These are phyloP conservation scores for Limnephilus lunatus DNA, from an alignment of 2,888 invertebrate genomes.

Conservation along the genomic window DNA sequence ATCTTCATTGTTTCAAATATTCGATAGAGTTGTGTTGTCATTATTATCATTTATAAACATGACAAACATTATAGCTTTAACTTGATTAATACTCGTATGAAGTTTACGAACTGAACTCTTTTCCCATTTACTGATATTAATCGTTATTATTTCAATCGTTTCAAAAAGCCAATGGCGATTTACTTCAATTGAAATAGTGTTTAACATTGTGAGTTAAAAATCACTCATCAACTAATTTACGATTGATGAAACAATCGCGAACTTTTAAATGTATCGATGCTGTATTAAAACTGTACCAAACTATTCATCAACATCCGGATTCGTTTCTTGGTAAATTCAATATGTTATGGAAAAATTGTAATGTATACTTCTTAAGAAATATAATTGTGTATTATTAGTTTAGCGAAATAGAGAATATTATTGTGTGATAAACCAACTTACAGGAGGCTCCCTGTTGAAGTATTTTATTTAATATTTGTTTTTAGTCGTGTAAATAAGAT, in stretches of 20 bases:
- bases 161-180: background rate
- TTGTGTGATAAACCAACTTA: constrained; percentile 45
- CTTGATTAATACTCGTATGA: constrained; percentile 25
- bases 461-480: constrained; percentile 46
- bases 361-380: background rate
- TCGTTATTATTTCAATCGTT: background rate
- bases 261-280: background rate
- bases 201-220: background rate
- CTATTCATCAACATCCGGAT: background rate
- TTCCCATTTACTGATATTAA: background rate
- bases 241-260: background rate
- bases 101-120: constrained; percentile 11
- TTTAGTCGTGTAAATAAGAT: constrained; percentile 39
- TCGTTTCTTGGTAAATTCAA: background rate
- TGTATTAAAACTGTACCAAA: background rate
- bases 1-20: constrained; percentile 45
- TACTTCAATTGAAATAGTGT: background rate
- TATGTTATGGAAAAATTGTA: constrained; percentile 8
- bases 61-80: constrained; percentile 27
- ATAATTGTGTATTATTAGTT: constrained; percentile 9
- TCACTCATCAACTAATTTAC: background rate
- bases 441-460: constrained; percentile 25
- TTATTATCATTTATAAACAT: constrained; percentile 27
- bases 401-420: background rate
- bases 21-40: background rate